Evolutionary conservation across 2,888 invertebrate genomes (phyloP).

Genomic region (Chrysomela aeneicollis): DNA sequence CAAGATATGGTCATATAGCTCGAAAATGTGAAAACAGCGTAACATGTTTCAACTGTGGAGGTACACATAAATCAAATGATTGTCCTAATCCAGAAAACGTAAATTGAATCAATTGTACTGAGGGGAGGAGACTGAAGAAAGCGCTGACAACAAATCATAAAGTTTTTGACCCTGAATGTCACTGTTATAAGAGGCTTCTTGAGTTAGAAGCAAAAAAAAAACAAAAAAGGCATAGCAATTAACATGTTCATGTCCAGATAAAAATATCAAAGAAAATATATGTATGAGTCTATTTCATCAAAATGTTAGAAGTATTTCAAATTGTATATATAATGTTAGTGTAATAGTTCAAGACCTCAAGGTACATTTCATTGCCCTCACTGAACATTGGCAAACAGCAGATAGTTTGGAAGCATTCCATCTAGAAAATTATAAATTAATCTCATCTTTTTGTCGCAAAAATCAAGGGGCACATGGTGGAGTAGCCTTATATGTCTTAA

Average conservation of each 20-base stretch:
- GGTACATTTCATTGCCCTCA: background rate
- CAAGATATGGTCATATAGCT: too few species aligned
- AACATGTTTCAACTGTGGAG: background rate
- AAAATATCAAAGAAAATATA: background rate
- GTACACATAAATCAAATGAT: background rate
- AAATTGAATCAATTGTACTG: background rate
- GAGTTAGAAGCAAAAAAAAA: background rate
- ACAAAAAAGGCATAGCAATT: too few species aligned
- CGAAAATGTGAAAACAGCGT: background rate
- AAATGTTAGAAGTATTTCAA: background rate
- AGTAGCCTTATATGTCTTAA: background rate
- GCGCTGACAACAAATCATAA: background rate
- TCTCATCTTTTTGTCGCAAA: slow-evolving; percentile 4
- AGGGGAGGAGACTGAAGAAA: background rate
- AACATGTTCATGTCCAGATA: background rate
- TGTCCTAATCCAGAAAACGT: background rate
- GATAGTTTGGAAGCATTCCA: background rate
- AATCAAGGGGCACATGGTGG: background rate
- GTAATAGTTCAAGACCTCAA: background rate
- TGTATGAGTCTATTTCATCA: slow-evolving; percentile 2
- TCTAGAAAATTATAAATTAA: background rate
- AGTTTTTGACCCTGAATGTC: background rate
- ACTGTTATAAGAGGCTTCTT: background rate
- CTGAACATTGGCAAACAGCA: background rate
- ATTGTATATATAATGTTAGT: background rate